Evolutionary conservation across 2,888 invertebrate genomes (phyloP).

Genomic region (Monoplex corrugatus): DNA sequence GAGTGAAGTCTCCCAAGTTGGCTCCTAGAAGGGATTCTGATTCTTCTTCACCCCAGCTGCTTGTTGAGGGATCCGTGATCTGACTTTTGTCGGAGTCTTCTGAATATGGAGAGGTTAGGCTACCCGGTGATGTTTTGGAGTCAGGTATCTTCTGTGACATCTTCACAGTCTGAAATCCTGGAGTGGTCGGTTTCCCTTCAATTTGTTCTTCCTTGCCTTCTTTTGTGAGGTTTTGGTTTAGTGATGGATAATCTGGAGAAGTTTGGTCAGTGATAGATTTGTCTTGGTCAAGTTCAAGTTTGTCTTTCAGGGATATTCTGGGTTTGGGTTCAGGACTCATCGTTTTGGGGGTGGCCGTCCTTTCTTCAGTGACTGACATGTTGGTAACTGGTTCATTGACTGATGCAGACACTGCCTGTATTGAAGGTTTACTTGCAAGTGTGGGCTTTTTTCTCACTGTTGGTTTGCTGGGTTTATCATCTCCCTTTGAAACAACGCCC

Average conservation of each 20-base stretch:
- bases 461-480: neutral
- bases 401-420: neutral
- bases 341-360: no score
- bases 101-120: neutral
- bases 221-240: neutral
- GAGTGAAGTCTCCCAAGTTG: constrained; percentile 6
- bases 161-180: neutral
- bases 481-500: neutral
- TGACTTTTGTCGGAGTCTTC: neutral
- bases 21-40: neutral
- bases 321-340: constrained; percentile 40
- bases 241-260: neutral
- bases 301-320: neutral
- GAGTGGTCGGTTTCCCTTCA: neutral
- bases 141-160: neutral
- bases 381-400: no score
- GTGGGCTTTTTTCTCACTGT: neutral
- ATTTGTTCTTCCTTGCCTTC: neutral
- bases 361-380: neutral
- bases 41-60: constrained; percentile 17
- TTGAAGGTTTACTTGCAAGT: neutral
- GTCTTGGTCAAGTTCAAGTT: neutral
- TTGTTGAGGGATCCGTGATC: constrained; percentile 7
- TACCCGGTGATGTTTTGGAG: neutral
- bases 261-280: neutral